A percentile compares a stretch with the other conserved stretches of the same genome.
phyloP scores from a whole-genome alignment of 1,140 invertebrate genomes.

The Penaeus chinensis region DNA sequence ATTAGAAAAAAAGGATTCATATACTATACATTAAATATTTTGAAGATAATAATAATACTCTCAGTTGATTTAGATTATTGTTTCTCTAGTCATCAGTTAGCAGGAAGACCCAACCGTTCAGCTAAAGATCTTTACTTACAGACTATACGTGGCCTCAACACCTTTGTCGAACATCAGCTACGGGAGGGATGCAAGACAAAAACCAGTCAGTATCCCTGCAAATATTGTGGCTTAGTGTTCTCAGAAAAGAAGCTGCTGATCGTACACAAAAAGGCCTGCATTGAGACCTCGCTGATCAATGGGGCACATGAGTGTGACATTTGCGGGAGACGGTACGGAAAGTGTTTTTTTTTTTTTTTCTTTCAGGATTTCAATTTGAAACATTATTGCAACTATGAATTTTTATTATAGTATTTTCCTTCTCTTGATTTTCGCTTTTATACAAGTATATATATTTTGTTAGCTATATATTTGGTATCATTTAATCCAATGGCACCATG shows the following conservation, averaged over 20 bases:
- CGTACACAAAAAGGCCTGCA: conserved; percentile 44
- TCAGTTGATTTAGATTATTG: neutral
- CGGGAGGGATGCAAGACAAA: conserved; percentile 49
- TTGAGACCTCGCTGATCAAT: conserved; percentile 42
- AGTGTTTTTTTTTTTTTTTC: neutral
- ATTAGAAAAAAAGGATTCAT: too few relatives aligned
- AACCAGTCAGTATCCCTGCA: conserved; percentile 54
- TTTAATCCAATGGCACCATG: too few relatives aligned
- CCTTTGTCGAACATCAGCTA: conserved; percentile 50
- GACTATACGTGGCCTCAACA: conserved; percentile 33
- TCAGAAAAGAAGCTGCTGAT: conserved; percentile 46
- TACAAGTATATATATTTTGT: too few relatives aligned
- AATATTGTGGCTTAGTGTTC: conserved; percentile 45
- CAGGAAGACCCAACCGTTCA: too few relatives aligned
- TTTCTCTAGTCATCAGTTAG: neutral
- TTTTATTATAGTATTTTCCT: too few relatives aligned
- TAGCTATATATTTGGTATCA: too few relatives aligned
- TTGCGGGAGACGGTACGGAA: conserved; percentile 42
- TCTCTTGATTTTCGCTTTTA: too few relatives aligned
- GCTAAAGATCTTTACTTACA: neutral
- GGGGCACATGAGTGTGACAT: conserved; percentile 54
- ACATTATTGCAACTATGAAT: neutral
- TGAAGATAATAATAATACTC: too few relatives aligned
- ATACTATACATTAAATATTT: too few relatives aligned
- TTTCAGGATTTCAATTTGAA: neutral